Percentiles rank a stretch among this genome's conserved stretches.
Evolutionary conservation across 1,140 invertebrate genomes (phyloP).

Genomic region (Telenomus remus): DNA sequence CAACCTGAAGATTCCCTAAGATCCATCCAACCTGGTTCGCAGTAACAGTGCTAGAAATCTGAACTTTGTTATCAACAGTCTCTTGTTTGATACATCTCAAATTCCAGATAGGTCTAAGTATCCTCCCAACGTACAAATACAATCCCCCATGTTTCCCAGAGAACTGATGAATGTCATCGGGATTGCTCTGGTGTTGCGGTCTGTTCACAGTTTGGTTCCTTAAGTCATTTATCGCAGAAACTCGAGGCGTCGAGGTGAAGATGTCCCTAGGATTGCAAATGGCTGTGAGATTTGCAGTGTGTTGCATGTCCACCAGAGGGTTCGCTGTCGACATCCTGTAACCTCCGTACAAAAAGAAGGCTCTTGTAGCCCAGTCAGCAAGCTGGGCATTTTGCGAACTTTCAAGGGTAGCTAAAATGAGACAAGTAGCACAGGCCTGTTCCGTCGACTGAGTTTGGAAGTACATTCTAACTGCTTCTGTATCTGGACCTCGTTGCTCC

Average conservation of each 20-base stretch:
- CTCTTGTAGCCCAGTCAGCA: conserved; percentile 91
- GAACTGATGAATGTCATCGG: conserved; percentile 78
- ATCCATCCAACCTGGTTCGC: conserved; percentile 78
- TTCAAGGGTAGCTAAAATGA: conserved; percentile 89
- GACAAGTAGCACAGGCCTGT: conserved; percentile 91
- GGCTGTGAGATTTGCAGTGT: background rate
- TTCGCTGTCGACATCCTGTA: conserved; percentile 74
- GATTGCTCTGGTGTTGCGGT: conserved; percentile 58
- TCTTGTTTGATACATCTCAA: conserved; percentile 82
- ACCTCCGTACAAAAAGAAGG: conserved; percentile 94
- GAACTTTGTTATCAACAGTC: conserved; percentile 77
- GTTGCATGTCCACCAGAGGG: conserved; percentile 18
- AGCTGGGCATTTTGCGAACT: conserved; percentile 81
- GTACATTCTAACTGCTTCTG: conserved; percentile 88
- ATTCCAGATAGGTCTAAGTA: conserved; percentile 89
- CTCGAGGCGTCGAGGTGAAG: conserved; percentile 69
- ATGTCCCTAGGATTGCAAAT: conserved; percentile 51
- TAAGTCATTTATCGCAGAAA: conserved; percentile 56
- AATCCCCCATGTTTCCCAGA: conserved; percentile 95
- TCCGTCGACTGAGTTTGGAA: conserved; percentile 88
- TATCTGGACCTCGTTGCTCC: conserved; percentile 89
- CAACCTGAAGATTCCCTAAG: conserved; percentile 78
- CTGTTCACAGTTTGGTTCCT: conserved; percentile 48
- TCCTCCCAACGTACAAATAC: conserved; percentile 91
- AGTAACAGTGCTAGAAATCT: conserved; percentile 76